These are phyloP conservation scores for Hippocampus guttulatus DNA, from an alignment of 2,113 vertebrate genomes.

Conservation along the genomic window DNA sequence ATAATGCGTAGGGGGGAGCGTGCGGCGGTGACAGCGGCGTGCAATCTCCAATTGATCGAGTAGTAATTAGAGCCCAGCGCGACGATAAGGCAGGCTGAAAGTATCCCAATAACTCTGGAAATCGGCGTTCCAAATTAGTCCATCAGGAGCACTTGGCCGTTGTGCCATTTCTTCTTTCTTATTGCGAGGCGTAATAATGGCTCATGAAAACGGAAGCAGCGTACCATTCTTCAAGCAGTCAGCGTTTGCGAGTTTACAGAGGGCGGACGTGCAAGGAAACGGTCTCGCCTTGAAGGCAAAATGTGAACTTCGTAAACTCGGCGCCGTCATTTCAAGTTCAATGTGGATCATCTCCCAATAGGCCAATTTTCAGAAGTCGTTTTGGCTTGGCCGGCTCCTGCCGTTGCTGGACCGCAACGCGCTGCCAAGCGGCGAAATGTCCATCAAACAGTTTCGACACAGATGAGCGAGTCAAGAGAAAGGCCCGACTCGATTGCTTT, in stretches of 20 bases:
- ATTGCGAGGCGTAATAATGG: neutral
- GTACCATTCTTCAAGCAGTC: neutral
- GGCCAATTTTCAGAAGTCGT: no score
- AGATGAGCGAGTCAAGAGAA: no score
- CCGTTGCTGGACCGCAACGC: no score
- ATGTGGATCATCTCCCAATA: no score
- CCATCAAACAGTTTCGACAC: no score
- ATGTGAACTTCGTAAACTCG: no score
- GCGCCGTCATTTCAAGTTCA: no score
- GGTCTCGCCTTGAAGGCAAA: no score
- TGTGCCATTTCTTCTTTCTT: neutral
- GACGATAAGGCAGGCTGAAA: neutral
- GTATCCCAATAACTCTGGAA: neutral
- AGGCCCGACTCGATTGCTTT: no score
- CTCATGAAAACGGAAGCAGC: neutral
- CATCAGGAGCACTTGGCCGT: neutral
- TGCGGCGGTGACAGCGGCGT: constrained; percentile 27
- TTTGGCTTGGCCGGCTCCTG: no score
- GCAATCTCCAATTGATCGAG: constrained; percentile 35
- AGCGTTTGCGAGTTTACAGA: neutral
- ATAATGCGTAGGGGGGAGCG: neutral
- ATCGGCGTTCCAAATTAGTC: neutral
- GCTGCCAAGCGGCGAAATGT: no score
- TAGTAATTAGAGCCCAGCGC: constrained; percentile 40
- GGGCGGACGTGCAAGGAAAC: no score